Base-by-base conservation (phyloP, 2,888 invertebrate species). In the Torymus aiolomorphi region DNA sequence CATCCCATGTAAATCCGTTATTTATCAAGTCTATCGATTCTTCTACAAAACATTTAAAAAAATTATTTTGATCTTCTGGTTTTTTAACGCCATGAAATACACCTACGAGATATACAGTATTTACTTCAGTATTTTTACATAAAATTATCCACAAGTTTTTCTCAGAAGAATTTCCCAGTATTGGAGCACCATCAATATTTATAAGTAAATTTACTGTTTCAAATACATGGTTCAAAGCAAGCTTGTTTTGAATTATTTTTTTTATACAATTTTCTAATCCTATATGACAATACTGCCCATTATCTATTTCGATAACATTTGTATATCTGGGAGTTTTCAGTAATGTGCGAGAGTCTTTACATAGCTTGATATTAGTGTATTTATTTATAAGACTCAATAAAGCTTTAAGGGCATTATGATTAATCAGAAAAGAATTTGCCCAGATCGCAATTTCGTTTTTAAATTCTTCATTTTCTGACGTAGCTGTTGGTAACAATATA, bases 281-380 rank as follows among this genome's bases (percentile, higher is more conserved):
- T 18, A 76, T 31, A 71, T 76, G 70, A 62, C 61, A 76, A 70
- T 70, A 76, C n/a, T 51, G n/a, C 14, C 76, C 76, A 31, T 54
- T 69, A n/a, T 18, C 13, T 70, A 76, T 76, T 16, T 69, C 61
- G n/a, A 62, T 59, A 59, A 76, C 51, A 12, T 49, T 13, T 14
- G 24, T n/a, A 31, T 31, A 31, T 54, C 42, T 24, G 14, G 70
- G 70, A 52, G 76, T 70, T 70, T 76, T 71, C 49, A 76, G 8
- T 31, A 76, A 62, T 18, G 76, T 76, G 42, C 76, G 24, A 13
- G 62, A n/a, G 59, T 76, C 70, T 18, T 31, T 49, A 8, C 59
- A 62, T 42, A 69, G 52, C 2, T 31, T 14, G n/a, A 20, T 20
- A 42, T 69, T 51, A 1, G 69, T 69, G n/a, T 56, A 56, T 16